Percentiles rank a stretch among this genome's conserved stretches.
Evolutionary conservation across 2,113 vertebrate genomes (phyloP).

Genomic region (Sula dactylatra): DNA sequence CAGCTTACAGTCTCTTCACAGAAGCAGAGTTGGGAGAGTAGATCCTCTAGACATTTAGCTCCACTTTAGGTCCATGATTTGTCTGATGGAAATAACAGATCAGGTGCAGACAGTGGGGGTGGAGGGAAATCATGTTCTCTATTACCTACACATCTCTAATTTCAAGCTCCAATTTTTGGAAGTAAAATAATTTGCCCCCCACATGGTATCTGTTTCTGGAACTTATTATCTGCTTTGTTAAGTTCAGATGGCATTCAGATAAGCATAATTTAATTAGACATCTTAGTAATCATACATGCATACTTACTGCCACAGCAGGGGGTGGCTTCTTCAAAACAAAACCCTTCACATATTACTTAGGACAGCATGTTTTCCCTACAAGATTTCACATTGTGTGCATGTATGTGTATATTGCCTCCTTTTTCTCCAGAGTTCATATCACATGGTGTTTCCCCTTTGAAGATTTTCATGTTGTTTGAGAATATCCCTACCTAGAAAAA

Average conservation of each 20-base stretch:
- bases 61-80: neutral
- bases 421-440: neutral
- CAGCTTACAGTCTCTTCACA: neutral
- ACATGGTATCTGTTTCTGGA: conserved; percentile 78
- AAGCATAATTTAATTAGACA: conserved; percentile 81
- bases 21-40: neutral
- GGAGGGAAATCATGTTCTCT: conserved; percentile 62
- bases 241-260: conserved; percentile 79
- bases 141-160: conserved; percentile 73
- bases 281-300: conserved; percentile 70
- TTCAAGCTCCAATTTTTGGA: conserved; percentile 73
- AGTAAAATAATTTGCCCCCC: conserved; percentile 76
- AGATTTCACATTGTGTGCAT: neutral
- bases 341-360: neutral
- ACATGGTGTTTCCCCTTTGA: conserved; percentile 44
- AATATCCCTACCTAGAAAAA: neutral
- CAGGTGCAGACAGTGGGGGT: conserved; percentile 52
- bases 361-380: conserved; percentile 11
- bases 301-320: conserved; percentile 67
- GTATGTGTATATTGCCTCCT: neutral
- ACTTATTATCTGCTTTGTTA: conserved; percentile 82
- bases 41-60: neutral
- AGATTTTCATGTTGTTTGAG: conserved; percentile 34
- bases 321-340: conserved; percentile 53
- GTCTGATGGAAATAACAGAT: neutral